Conservation (phyloP, 1,140 invertebrate species). For the Atta texana region DNA sequence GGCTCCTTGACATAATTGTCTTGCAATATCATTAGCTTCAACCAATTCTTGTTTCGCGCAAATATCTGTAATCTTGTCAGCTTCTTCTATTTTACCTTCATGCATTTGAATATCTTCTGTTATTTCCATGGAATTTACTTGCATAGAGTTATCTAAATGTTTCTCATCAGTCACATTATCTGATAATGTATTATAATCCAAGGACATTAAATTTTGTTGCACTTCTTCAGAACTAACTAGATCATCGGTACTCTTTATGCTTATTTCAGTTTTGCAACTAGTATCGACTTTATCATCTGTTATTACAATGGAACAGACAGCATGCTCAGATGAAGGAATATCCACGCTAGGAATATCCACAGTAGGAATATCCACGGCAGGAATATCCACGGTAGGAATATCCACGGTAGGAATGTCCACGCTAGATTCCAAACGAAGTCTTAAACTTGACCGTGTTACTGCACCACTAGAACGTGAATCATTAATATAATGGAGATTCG, state of each 20-base stretch:
- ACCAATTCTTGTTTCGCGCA: conserved; percentile 62
- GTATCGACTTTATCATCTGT: conserved; percentile 79
- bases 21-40: conserved; percentile 41
- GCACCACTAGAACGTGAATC: conserved; percentile 82
- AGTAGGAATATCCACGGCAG: not conserved
- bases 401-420: conserved; percentile 72
- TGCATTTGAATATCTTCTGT: conserved; percentile 64
- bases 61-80: conserved; percentile 60
- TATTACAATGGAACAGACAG: conserved; percentile 73
- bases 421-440: conserved; percentile 80
- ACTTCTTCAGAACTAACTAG: conserved; percentile 54
- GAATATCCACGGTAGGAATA: too few relatives aligned
- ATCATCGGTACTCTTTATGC: conserved; percentile 66
- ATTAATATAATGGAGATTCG: conserved; percentile 80
- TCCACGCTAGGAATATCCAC: too few relatives aligned
- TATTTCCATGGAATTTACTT: conserved; percentile 65
- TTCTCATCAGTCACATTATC: conserved; percentile 71
- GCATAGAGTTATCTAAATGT: conserved; percentile 67
- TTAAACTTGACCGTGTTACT: conserved; percentile 82
- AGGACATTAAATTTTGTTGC: conserved; percentile 59
- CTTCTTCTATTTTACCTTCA: conserved; percentile 67
- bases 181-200: conserved; percentile 72
- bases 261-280: conserved; percentile 68
- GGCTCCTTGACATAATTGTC: conserved; percentile 57
- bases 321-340: conserved; percentile 71